Base-by-base conservation (phyloP, 1,140 invertebrate genomes). In the Ceratosolen solmsi region DNA sequence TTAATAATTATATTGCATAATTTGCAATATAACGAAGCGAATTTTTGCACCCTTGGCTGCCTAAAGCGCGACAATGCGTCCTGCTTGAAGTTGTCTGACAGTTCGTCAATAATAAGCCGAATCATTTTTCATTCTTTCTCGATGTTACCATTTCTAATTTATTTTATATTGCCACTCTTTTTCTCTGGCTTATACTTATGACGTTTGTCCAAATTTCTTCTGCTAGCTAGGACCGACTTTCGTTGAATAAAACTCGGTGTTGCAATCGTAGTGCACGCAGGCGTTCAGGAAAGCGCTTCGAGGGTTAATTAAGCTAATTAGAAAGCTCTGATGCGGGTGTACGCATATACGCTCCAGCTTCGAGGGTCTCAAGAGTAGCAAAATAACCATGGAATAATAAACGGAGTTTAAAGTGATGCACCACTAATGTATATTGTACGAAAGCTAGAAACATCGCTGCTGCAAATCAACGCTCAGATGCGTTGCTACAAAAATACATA, bases 271-370 rank as follows among this genome's bases (percentile, higher is more conserved):
- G 20, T 25, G 17, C 0, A 11, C 49, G 15, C 30, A 49, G 20
- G 11, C 38, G 30, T 11, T 73, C 25, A 22, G 17, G 30, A 51
- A 2, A 38, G 30, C 46, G 46, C 71, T 73, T 54, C 79, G 72
- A 49, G 49, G 68, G 79, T 75, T 75, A 81, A 81, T 75, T 81
- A 70, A 63, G 58, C 60, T 81, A 81, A 81, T 81, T 81, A 81
- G 79, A 74, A 80, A 80, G 79, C 72, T 56, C 27, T 75, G 58
- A 75, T 75, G 72, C 71, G 71, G 30, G 72, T 4, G 54, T 8
- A 33, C 72, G 60, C 15, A 17, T 27, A 20, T 56, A 73, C 56
- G 7, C 2, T 13, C 13, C 22, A 4, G 20, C 7, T 36, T 33
- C 2, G 33, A 65, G 60, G 30, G 13, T 36, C 27, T 36, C 33